These are phyloP conservation scores for Elymnias hypermnestra DNA, from an alignment of 1,140 invertebrate species.

Conservation along the genomic window DNA sequence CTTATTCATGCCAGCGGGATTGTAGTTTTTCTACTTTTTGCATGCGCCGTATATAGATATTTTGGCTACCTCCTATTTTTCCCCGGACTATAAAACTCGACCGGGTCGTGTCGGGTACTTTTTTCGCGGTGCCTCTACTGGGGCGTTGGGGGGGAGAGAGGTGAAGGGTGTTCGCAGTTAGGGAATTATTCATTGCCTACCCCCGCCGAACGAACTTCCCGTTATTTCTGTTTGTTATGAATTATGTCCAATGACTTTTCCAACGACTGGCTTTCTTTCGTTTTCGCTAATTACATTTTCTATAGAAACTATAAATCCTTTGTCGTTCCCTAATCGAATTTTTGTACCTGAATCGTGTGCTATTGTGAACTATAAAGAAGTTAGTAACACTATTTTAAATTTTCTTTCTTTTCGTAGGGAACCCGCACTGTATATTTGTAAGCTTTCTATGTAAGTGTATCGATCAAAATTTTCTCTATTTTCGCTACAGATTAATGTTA, in stretches of 20 bases:
- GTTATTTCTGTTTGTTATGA: slow-evolving; percentile 75
- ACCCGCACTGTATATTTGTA: too few species aligned
- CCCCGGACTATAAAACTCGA: slow-evolving; percentile 70
- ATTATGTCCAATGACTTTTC: slow-evolving; percentile 73
- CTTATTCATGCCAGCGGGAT: slow-evolving; percentile 73
- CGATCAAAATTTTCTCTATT: too few species aligned
- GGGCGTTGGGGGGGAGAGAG: slow-evolving; percentile 41
- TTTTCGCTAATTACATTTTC: slow-evolving; percentile 72
- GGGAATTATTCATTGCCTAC: slow-evolving; percentile 75
- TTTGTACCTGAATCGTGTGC: slow-evolving; percentile 18
- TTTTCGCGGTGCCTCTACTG: slow-evolving; percentile 61
- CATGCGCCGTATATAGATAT: slow-evolving; percentile 70
- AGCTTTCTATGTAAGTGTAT: too few species aligned
- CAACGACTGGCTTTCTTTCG: slow-evolving; percentile 66
- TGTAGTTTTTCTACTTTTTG: slow-evolving; percentile 69
- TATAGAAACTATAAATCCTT: slow-evolving; percentile 69
- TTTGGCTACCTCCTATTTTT: slow-evolving; percentile 73
- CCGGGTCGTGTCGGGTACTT: slow-evolving; percentile 54
- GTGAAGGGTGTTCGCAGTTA: slow-evolving; percentile 67
- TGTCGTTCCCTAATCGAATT: slow-evolving; percentile 43
- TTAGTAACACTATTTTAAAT: not conserved
- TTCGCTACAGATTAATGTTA: too few species aligned
- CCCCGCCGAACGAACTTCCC: slow-evolving; percentile 66
- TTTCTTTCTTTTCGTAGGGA: too few species aligned
- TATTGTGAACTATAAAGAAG: slow-evolving; percentile 4